These are phyloP conservation scores for Apotomis betuletana DNA, from an alignment of 2,888 invertebrate genomes.

Conservation along the genomic window DNA sequence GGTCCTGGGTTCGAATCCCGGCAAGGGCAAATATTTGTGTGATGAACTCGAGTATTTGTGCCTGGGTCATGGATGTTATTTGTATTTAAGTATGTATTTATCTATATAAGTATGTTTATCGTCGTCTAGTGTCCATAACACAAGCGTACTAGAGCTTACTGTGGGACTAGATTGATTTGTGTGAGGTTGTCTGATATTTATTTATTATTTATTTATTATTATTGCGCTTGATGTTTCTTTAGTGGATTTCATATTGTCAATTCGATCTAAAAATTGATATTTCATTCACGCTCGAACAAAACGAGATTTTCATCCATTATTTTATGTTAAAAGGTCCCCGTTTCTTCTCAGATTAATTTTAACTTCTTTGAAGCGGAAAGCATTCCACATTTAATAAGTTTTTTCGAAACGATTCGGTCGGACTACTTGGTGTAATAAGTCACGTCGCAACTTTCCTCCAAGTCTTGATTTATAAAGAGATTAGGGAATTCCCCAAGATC, in stretches of 20 bases:
- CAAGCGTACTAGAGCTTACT: too few relatives aligned
- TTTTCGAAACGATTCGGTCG: slow-evolving; percentile 35
- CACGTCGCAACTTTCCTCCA: slow-evolving; percentile 37
- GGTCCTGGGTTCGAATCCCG: too few relatives aligned
- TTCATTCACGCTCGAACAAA: background rate
- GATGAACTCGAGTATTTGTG: too few relatives aligned
- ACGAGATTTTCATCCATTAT: slow-evolving; percentile 5
- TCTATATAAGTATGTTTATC: too few relatives aligned
- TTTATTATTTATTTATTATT: too few relatives aligned
- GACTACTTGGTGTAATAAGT: slow-evolving; percentile 40
- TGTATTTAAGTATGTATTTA: too few relatives aligned
- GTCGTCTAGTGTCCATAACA: too few relatives aligned
- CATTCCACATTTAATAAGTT: slow-evolving; percentile 34
- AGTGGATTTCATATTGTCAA: background rate
- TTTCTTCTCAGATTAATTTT: slow-evolving; percentile 19
- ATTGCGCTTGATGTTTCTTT: background rate
- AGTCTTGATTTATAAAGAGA: slow-evolving; percentile 37
- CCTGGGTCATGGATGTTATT: too few relatives aligned
- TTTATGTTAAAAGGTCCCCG: slow-evolving; percentile 4
- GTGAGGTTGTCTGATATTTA: too few relatives aligned
- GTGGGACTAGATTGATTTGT: too few relatives aligned
- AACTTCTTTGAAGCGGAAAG: slow-evolving; percentile 30
- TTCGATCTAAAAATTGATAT: background rate
- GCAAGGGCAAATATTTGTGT: too few relatives aligned
- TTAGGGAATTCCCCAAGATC: slow-evolving; percentile 25